A percentile compares a stretch with the other conserved stretches of the same genome.
These are phyloP conservation scores for Trachops cirrhosus DNA, from an alignment of 2,797 vertebrate genomes.

Conservation along the genomic window DNA sequence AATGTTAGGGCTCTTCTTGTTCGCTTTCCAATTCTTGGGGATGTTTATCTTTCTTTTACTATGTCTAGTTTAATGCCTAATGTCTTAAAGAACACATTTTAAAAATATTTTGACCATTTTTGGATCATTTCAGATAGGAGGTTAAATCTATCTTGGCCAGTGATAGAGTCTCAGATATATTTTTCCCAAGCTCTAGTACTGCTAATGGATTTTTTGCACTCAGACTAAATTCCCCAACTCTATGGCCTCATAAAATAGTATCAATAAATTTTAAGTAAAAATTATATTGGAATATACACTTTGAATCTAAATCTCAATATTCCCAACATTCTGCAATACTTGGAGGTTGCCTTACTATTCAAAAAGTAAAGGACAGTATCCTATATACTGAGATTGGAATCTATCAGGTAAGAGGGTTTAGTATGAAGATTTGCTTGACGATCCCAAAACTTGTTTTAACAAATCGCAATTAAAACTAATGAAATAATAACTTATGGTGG, in stretches of 20 bases:
- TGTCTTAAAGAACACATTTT: neutral
- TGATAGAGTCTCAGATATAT: neutral
- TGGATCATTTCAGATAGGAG: neutral
- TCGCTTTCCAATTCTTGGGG: neutral
- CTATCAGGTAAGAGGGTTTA: neutral
- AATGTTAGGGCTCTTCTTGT: neutral
- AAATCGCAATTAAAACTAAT: neutral
- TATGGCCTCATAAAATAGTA: neutral
- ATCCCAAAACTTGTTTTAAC: neutral
- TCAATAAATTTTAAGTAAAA: neutral
- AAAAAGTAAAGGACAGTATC: neutral
- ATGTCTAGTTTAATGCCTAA: neutral
- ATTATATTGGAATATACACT: neutral
- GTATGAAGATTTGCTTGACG: neutral
- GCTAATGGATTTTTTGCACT: neutral
- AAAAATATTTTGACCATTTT: neutral
- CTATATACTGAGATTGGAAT: neutral
- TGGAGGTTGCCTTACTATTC: neutral
- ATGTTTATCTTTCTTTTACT: neutral
- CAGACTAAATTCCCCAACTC: neutral
- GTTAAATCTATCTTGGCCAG: neutral
- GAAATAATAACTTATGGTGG: neutral
- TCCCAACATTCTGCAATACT: neutral
- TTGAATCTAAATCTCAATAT: neutral
- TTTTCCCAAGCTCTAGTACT: neutral